A percentile compares a stretch with the other conserved stretches of the same genome.
Conservation (phyloP, 2,888 invertebrate species). For the Eulithis prunata region DNA sequence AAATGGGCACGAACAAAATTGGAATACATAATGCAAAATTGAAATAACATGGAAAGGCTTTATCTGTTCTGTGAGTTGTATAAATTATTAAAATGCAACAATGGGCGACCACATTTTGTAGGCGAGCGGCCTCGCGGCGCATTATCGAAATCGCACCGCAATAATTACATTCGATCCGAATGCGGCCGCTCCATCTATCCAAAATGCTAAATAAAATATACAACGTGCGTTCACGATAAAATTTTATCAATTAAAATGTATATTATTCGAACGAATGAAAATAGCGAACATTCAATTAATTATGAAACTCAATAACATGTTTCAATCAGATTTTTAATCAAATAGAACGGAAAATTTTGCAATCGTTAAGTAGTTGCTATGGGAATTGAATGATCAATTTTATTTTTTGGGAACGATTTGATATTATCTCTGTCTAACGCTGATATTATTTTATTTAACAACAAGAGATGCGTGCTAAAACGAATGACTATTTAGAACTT, state of each 20-base stretch:
- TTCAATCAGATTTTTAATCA: constrained; percentile 45
- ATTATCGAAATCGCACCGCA: constrained; percentile 82
- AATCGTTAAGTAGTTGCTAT: constrained; percentile 17
- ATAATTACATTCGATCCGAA: constrained; percentile 81
- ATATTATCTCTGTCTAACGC: neutral
- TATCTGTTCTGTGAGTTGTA: constrained; percentile 68
- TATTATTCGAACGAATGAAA: constrained; percentile 60
- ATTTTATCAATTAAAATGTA: constrained; percentile 67
- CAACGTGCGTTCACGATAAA: constrained; percentile 60
- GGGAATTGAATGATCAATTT: constrained; percentile 1
- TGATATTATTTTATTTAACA: constrained; percentile 8
- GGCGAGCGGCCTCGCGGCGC: constrained; percentile 71
- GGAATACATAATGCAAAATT: constrained; percentile 51
- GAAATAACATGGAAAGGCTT: constrained; percentile 71
- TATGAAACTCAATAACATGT: constrained; percentile 54
- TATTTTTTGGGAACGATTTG: no score
- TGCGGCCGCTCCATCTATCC: constrained; percentile 72
- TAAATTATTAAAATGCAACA: constrained; percentile 80
- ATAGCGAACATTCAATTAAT: constrained; percentile 59
- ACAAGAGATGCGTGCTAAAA: no score
- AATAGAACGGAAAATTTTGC: constrained; percentile 34
- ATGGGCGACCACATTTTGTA: constrained; percentile 73
- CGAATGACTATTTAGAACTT: constrained; percentile 24
- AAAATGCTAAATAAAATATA: constrained; percentile 71
- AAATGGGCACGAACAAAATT: constrained; percentile 45